Percentiles rank a stretch among this genome's conserved stretches.
These are phyloP conservation scores for Trichonephila clavata DNA, from an alignment of 1,140 invertebrate species.

Conservation along the genomic window DNA sequence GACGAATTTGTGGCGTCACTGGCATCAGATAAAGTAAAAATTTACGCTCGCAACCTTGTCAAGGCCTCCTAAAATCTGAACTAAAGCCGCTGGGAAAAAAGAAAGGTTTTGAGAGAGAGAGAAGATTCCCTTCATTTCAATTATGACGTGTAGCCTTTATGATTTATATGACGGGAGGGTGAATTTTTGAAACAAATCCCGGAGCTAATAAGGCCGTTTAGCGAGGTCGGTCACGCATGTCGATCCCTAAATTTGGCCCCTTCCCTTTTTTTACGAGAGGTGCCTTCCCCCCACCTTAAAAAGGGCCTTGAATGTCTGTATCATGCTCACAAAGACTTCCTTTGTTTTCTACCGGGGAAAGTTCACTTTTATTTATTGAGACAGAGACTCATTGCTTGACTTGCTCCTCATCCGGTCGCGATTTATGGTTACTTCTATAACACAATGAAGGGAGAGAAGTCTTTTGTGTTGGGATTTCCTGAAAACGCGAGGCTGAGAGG, in stretches of 20 bases:
- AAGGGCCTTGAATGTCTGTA: background rate
- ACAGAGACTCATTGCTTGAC: background rate
- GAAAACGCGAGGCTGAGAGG: background rate
- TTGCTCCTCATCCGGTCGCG: background rate
- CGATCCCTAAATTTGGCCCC: background rate
- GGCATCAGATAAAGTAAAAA: conserved; percentile 37
- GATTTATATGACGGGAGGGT: background rate
- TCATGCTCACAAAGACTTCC: background rate
- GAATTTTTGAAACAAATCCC: background rate
- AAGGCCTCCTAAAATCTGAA: conserved; percentile 5
- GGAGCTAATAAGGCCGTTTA: conserved; percentile 32
- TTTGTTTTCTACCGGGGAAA: background rate
- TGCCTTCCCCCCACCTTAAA: background rate
- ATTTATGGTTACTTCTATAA: background rate
- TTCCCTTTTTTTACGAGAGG: background rate
- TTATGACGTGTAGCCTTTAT: conserved; percentile 3
- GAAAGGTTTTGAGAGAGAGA: background rate
- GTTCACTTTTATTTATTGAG: conserved; percentile 16
- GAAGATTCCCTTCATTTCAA: background rate
- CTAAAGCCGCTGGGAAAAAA: background rate
- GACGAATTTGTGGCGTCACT: background rate
- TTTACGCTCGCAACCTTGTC: background rate
- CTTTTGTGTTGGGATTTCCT: background rate
- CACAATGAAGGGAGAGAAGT: background rate
- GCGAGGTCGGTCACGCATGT: conserved; percentile 12